Base-by-base conservation (phyloP, 2,797 vertebrate genomes). In the Bovichtus diacanthus region DNA sequence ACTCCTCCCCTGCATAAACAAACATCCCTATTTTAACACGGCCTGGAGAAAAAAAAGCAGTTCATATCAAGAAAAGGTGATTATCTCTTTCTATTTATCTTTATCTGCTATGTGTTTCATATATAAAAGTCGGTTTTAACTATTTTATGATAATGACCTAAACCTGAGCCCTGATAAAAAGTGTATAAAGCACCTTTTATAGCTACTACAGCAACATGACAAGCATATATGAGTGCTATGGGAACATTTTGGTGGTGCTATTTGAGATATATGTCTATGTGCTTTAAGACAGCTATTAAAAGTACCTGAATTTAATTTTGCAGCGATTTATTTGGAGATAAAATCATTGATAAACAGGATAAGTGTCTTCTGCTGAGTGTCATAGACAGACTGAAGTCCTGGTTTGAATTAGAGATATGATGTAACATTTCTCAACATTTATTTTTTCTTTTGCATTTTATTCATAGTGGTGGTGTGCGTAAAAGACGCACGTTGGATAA, bases 1-100 rank as follows among this genome's bases (percentile, higher is more conserved):
- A 18, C 81, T 5, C 72, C 71, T 43, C 23, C 21, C 39, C 73
- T 19, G 64, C 67, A 66, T 64, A 77, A 89, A 85, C 84, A 87
- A 76, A 86, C 82, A 86, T 0, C 27, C 53, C 70, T 2, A 16
- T 34, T 51, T 55, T 19, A 62, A 43, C 68, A 44, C 12, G 12
- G 0, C 11, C 47, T 1, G 19, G 36, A 55, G 54, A 31, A 46
- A 27, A n/a, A 16, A 12, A 5, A 15, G 25, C 19, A 1, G 31
- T 46, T 73, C 21, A 18, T 43, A 41, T 21, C 15, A 11, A 7
- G 56, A 7, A 25, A 41, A 49, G 1, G 13, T 39, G 0, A 43
- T 8, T 2, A 54, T 9, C 5, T 19, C 8, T 34, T 34, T 34
- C 34, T 34, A 34, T 2, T 34, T 34, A 6, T 31, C 18, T 56